Conservation (phyloP, 2,888 invertebrate species). For the Leuctra nigra region DNA sequence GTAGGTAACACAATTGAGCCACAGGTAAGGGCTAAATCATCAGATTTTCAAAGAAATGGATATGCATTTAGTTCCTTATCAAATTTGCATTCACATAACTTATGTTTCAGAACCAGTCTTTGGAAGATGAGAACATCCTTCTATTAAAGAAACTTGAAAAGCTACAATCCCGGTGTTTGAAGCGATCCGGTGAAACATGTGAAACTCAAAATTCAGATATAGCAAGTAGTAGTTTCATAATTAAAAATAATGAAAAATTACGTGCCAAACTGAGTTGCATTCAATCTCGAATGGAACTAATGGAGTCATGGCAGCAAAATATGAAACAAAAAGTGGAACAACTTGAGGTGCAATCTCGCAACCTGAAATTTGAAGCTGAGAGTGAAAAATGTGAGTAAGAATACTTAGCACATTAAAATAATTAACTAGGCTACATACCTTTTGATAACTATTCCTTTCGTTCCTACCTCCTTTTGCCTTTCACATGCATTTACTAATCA, state of each 20-base stretch:
- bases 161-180: neutral
- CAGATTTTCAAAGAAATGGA: no score
- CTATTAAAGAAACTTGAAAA: constrained; percentile 11
- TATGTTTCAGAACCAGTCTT: neutral
- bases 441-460: no score
- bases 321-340: neutral
- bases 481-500: no score
- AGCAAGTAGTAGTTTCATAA: neutral
- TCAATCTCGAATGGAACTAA: neutral
- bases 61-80: neutral
- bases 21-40: no score
- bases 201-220: no score
- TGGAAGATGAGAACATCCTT: constrained; percentile 5
- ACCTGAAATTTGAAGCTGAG: neutral
- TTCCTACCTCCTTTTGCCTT: no score
- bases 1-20: no score
- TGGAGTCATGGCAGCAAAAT: neutral
- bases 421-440: neutral
- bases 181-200: neutral
- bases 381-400: neutral
- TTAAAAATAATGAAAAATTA: constrained; percentile 1
- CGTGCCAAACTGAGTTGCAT: neutral
- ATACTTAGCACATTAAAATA: neutral
- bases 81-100: no score
- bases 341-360: neutral